Base-by-base conservation (phyloP, 2,888 invertebrate species). In the Lithophane semibrunnea region DNA sequence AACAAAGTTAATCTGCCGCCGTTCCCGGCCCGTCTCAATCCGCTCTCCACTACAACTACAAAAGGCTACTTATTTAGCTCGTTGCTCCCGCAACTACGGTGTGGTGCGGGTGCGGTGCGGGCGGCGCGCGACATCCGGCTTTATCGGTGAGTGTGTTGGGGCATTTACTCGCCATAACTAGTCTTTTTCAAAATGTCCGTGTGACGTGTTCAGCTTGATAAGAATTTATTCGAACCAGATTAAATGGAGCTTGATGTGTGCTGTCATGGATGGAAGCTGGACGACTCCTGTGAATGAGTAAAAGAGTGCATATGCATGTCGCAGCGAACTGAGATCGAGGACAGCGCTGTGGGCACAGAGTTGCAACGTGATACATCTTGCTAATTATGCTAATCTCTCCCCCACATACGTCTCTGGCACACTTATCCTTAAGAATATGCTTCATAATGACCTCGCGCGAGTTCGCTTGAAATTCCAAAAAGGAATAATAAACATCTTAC, bases 51-150 rank as follows among this genome's bases (percentile, higher is more conserved):
- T 67, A 37, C 13, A n/a, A 16, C 21, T 63, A 73, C 70, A 70
- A 79, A 85, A 74, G 67, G 66, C 82, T 77, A 76, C 77, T 83
- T 80, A 81, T 73, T 79, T 65, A 81, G 64, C 56, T 52, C 66
- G 56, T 13, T 73, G 58, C 63, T 42, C 61, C 65, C 44, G 54
- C 29, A 44, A 29, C 65, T 58, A 42, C 49, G 13, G 37, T 44
- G 64, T 4, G 67, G 29, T n/a, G 37, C 37, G 29, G 29, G 60
- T 0, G 24, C 18, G 52, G 21, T 24, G 47, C 37, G 29, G 24
- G 78, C 9, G 44, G 13, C 9, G 44, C 21, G 4, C 1, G n/a
- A n/a, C n/a, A 16, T 5, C 52, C 13, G 1, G 21, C 21, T 67
- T 21, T 65, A 47, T 73, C 12, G 29, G 47, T 7, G 47, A 64